These are phyloP conservation scores for Argyrosomus regius DNA, from an alignment of 2,797 vertebrate species.

Conservation along the genomic window DNA sequence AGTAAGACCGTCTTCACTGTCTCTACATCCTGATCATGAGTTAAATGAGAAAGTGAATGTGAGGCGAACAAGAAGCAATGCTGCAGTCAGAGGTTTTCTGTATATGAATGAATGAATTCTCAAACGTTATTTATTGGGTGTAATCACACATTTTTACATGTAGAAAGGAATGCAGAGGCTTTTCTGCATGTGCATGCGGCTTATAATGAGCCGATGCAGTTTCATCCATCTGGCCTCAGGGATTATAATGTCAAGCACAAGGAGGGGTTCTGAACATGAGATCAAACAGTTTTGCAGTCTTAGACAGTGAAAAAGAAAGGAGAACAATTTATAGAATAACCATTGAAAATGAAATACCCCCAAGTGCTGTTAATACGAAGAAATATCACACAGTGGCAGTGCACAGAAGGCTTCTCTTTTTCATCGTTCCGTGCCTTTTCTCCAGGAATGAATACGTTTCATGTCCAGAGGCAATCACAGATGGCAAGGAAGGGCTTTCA, in stretches of 20 bases:
- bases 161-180: background rate
- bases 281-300: slow-evolving; percentile 53
- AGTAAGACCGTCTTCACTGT: background rate
- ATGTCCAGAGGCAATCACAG: slow-evolving; percentile 49
- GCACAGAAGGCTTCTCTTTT: slow-evolving; percentile 27
- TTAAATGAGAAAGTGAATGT: slow-evolving; percentile 2
- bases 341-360: slow-evolving; percentile 53
- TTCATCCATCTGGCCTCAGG: slow-evolving; percentile 9
- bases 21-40: background rate
- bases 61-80: background rate
- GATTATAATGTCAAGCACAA: slow-evolving; percentile 41
- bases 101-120: too few species aligned
- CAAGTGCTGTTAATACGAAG: slow-evolving; percentile 36
- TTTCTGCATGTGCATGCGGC: slow-evolving; percentile 2
- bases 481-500: slow-evolving; percentile 47
- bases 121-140: background rate
- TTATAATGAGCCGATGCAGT: background rate
- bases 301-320: slow-evolving; percentile 46
- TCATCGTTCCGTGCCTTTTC: slow-evolving; percentile 32
- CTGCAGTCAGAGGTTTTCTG: background rate
- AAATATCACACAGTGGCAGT: slow-evolving; percentile 35
- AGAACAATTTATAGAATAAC: slow-evolving; percentile 46
- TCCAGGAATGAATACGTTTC: slow-evolving; percentile 46
- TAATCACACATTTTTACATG: slow-evolving; percentile 8
- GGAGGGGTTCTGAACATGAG: slow-evolving; percentile 14